Base-by-base conservation (phyloP, 2,797 vertebrate genomes). In the Mustela erminea region DNA sequence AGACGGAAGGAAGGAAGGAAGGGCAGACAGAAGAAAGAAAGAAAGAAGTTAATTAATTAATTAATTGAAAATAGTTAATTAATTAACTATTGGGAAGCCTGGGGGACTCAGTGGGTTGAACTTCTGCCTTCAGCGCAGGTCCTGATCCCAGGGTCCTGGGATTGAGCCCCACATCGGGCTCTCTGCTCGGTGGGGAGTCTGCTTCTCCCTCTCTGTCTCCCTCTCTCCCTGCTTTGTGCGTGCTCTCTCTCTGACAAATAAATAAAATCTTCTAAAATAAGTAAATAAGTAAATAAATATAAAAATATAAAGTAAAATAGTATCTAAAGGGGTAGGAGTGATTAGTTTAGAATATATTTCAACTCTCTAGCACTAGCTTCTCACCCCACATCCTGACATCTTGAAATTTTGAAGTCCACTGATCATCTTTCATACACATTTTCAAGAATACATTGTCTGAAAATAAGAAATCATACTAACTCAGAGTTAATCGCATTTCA, bases 401-500 rank as follows among this genome's bases (percentile, higher is more conserved):
- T 81, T 64, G 32, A 82, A 87, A 87, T n/a, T 54, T 23, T 49
- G 23, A 90, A 87, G 32, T 64, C 35, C 12, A 56, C 58, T 78
- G 17, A 83, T 87, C 43, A 80, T 66, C 38, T 92, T 68, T 74
- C 62, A 43, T 49, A 17, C 1, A 66, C 10, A 92, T 89, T 97
- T 95, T 85, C 17, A 90, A 86, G 23, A 91, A 74, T 23, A 9
- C 4, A 20, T 84, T 85, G 2, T 35, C 58, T 93, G 27, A 62
- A 97, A 87, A 93, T 25, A 87, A 23, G 52, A 38, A 83, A 74
- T 62, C 14, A 62, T 75, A 27, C 27, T 80, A 87, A 90, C 29
- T 82, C n/a, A 83, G 75, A 93, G 58, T 7, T 80, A 72, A 81
- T 92, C 23, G 54, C 25, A 87, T 66, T 80, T 94, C 68, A 85